Base-by-base conservation (phyloP, 2,797 vertebrate species). In the Gymnothorax reevesii region DNA sequence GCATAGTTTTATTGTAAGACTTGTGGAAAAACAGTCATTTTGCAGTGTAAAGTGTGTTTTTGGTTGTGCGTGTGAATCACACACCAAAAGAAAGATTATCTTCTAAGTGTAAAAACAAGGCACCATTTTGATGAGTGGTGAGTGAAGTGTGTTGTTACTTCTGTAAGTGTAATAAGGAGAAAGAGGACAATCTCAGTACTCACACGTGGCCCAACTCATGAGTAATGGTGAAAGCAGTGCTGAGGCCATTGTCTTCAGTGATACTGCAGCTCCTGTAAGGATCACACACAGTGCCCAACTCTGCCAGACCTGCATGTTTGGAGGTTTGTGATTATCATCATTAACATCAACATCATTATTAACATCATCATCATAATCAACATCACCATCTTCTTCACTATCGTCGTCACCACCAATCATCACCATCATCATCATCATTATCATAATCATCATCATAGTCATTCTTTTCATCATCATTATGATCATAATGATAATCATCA, bases 131-230 rank as follows among this genome's bases (percentile, higher is more conserved):
- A 69, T 69, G 10, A 5, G 25, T 69, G n/a, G n/a, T 22, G 22
- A 69, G 62, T 20, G 62, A 22, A 17, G 5, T 64, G 4, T 15
- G 33, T 15, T 17, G 42, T 22, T 49, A 12, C 6, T 3, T 75
- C 12, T 75, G 55, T 6, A 15, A 62, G 7, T 60, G 17, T 13
- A 49, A 7, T 62, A 33, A 1, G 25, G 9, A 49, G 10, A 12
- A 52, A 55, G 13, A 15, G 54, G 0, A n/a, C 52, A 77, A 55
- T 17, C 2, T 84, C 66, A 90, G 89, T 90, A 96, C 99, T 96
- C 96, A 99, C 99, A 99, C 98, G 84, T 99, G 99, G 91, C 99
- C 99, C 88, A 99, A 97, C 92, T 99, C 99, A 88, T 99, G 99
- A 89, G 99, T 98, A 77, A 99, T 98, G 57, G 99, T 99, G 93